phyloP scores from a whole-genome alignment of 2,797 vertebrate species.

The Silurus aristotelis region DNA sequence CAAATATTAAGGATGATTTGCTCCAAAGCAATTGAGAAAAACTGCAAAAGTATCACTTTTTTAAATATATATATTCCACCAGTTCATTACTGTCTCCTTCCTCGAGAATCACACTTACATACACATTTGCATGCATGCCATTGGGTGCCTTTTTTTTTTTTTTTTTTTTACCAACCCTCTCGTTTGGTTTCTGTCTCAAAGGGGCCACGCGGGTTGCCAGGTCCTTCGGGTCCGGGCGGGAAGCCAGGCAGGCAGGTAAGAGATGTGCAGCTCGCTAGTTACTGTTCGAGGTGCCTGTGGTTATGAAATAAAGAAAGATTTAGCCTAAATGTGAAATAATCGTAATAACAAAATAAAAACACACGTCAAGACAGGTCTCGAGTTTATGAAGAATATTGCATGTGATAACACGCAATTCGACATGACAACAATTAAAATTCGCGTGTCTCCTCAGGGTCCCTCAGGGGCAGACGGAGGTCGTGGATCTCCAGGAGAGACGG shows the following conservation, averaged over 20 bases:
- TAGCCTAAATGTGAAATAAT: neutral
- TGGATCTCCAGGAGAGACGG: slow-evolving; percentile 86
- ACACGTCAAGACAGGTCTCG: neutral
- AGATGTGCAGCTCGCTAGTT: neutral
- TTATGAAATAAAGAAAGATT: neutral
- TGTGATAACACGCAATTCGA: neutral
- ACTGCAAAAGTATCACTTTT: neutral
- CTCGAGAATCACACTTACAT: neutral
- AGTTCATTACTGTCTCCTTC: neutral
- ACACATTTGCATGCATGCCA: neutral
- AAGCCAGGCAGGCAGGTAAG: slow-evolving; percentile 85
- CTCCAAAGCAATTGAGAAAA: no score
- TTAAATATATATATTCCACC: neutral
- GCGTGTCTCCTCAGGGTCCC: slow-evolving; percentile 75
- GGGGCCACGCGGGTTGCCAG: slow-evolving; percentile 83
- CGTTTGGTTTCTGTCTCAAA: slow-evolving; percentile 57
- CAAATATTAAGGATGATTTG: no score
- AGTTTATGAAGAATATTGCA: slow-evolving; percentile 38
- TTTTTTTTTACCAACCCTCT: slow-evolving; percentile 30
- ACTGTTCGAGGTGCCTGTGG: neutral
- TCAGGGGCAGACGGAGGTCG: slow-evolving; percentile 83
- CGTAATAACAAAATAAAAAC: neutral
- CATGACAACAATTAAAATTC: slow-evolving; percentile 5
- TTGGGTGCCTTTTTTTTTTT: neutral
- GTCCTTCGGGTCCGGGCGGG: slow-evolving; percentile 76